Base-by-base conservation (phyloP, 2,888 invertebrate genomes). In the Villa cingulata region DNA sequence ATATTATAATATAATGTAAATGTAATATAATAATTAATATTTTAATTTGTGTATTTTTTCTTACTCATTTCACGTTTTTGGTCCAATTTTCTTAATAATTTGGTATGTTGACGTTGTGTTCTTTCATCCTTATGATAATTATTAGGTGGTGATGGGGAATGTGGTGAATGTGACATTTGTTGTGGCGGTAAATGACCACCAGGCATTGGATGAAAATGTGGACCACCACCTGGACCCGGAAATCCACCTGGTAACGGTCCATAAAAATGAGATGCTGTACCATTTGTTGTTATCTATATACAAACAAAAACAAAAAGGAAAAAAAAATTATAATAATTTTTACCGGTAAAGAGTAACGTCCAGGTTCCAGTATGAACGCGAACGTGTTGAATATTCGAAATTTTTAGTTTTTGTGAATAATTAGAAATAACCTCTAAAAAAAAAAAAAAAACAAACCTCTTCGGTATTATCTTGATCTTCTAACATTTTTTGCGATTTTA, bases 101-200 rank as follows among this genome's bases (percentile, higher is more conserved):
- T 87, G 54, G 77, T 78, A 63, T 83, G 81, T 65, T 85, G 85
- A 53, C 83, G 72, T 62, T 84, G 84, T 38, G 83, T 76, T 58
- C 87, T 74, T 66, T 87, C 87, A 65, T 86, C 85, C 65, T 86
- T 83, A 62, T 80, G 82, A 66, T 75, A 81, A 60, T 62, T 64
- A 2, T 69, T 70, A 42, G 80, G 79, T 46, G 81, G 81, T 39
- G 76, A 76, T 50, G 76, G 75, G 54, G 81, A 81, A 68, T 79
- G 81, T 57, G 81, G 81, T 70, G 79, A 75, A 62, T 80, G 81
- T 59, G 78, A 74, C 45, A 70, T 65, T 62, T 70, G 62, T 57
- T 55, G 64, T 49, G 54, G 59, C 48, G 65, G 63, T 55, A 66
- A 62, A 54, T 70, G 70, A 16, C 61, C 62, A 54, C 62, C 61